Conservation (phyloP, 2,113 vertebrate genomes). For the Ochotona curzoniae region DNA sequence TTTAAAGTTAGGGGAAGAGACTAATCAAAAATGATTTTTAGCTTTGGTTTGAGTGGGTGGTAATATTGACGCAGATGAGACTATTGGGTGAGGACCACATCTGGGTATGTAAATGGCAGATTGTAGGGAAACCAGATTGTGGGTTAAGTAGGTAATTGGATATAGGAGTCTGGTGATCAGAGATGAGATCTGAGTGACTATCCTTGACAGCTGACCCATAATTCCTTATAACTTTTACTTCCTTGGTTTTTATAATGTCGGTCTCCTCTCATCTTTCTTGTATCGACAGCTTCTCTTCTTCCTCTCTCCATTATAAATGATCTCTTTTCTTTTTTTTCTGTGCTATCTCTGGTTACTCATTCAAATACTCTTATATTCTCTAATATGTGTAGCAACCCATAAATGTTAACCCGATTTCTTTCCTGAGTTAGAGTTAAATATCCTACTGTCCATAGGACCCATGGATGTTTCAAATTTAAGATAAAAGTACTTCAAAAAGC, state of each 20-base stretch:
- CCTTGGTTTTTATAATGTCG: not conserved
- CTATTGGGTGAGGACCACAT: not conserved
- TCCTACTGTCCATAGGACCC: not conserved
- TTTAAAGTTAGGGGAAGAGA: not conserved
- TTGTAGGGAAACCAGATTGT: not conserved
- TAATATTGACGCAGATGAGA: not conserved
- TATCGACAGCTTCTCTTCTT: not conserved
- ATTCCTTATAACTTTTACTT: not conserved
- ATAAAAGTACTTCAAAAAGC: too few species aligned
- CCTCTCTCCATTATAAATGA: slow-evolving; percentile 14
- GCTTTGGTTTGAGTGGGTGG: not conserved
- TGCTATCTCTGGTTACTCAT: not conserved
- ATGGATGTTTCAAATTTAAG: slow-evolving; percentile 7
- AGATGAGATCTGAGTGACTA: not conserved
- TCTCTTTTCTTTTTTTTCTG: not conserved
- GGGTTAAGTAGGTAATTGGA: not conserved
- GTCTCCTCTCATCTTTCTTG: not conserved
- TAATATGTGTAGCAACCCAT: not conserved
- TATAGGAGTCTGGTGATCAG: not conserved
- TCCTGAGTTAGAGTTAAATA: not conserved
- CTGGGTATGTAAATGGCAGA: not conserved
- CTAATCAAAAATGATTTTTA: not conserved
- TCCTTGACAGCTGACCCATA: not conserved
- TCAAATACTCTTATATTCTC: not conserved
- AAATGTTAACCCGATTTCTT: slow-evolving; percentile 21